These are phyloP conservation scores for Nematolebias whitei DNA, from an alignment of 2,113 vertebrate species.

Conservation along the genomic window DNA sequence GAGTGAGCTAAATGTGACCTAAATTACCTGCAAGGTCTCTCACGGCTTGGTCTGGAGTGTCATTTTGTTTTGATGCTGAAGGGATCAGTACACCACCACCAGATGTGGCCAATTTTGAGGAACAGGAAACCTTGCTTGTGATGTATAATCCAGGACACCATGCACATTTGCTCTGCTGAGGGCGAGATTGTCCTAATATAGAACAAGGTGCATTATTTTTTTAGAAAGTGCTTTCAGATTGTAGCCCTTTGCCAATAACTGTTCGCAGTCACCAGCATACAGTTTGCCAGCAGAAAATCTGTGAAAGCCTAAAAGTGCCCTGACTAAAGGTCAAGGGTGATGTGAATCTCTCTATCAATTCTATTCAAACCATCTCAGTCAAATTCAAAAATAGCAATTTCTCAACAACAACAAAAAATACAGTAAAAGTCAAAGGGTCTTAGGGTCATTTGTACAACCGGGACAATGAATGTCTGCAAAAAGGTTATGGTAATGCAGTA, in stretches of 20 bases:
- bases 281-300: background rate
- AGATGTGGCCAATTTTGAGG: background rate
- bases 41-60: background rate
- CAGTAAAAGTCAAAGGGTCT: background rate
- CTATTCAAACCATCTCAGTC: background rate
- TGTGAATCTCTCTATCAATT: background rate
- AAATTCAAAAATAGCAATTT: background rate
- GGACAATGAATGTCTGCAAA: background rate
- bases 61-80: background rate
- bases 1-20: slow-evolving; percentile 1
- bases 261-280: background rate
- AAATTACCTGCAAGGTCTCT: slow-evolving; percentile 11
- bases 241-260: too few relatives aligned
- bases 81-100: background rate
- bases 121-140: background rate
- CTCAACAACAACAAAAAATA: background rate
- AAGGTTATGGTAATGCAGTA: background rate
- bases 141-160: background rate
- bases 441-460: background rate
- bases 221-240: background rate
- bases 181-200: background rate
- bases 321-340: background rate
- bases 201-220: background rate
- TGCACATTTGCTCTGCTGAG: background rate
- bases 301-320: background rate